Base-by-base conservation (phyloP, 2,113 vertebrate species). In the Ptychochromis oligacanthus region DNA sequence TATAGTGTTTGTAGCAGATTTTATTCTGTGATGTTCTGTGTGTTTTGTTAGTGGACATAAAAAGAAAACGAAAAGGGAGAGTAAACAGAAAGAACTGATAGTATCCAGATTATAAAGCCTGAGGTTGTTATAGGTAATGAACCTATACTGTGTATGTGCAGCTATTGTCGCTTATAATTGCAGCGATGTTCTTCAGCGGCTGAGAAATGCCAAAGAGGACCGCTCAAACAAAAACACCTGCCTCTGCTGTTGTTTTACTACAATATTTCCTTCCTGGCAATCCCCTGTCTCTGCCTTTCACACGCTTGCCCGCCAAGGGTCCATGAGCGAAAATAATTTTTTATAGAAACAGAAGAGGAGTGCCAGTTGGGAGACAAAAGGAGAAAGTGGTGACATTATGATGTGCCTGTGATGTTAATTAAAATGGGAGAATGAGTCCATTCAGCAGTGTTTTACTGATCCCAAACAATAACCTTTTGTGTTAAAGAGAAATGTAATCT, bases 361-460 rank as follows among this genome's bases (percentile, higher is more conserved):
- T 12, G 67, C 67, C 67, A 72, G 67, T 34, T 43, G 79, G 85
- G 85, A 88, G 86, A 96, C 96, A 95, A 91, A 92, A 92, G 89
- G 94, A 65, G 18, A 58, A 75, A 72, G 67, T 94, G 95, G 94
- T 93, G 94, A 95, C 95, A 89, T 87, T 85, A 96, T 96, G 95
- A 94, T 92, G 94, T 94, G 96, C 95, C 93, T 93, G 94, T 95
- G 95, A 94, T 96, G 95, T 95, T 97, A 96, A 97, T 97, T 97
- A 96, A 97, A 94, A 91, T 90, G 92, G 93, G 95, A 96, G 95
- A 96, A 96, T 95, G 93, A 95, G 95, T 95, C 94, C 94, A 96
- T 94, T 96, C 95, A 93, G 83, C 55, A 26, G 20, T 22, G 22
- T 90, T 82, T 76, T 78, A 60, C 83, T 26, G 56, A 89, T 75